phyloP scores from a whole-genome alignment of 2,888 invertebrate genomes.

The Leptopilina drosophilae region DNA sequence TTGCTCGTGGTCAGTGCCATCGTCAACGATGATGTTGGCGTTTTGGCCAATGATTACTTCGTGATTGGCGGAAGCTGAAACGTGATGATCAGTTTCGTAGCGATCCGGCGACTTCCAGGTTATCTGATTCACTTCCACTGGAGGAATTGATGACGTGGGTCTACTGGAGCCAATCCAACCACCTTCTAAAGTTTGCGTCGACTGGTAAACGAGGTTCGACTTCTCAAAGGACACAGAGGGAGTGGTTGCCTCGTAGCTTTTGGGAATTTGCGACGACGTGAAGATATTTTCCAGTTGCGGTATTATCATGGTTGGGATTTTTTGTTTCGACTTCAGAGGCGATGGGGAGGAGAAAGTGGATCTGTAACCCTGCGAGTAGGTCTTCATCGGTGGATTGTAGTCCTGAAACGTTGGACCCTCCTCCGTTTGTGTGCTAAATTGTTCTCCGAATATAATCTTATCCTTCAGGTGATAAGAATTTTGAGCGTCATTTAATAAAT shows the following conservation, averaged over 20 bases:
- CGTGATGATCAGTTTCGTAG: conserved; percentile 62
- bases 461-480: conserved; percentile 36
- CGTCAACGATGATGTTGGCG: conserved; percentile 69
- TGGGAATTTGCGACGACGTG: conserved; percentile 49
- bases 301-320: conserved; percentile 18
- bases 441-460: conserved; percentile 45
- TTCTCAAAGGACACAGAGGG: conserved; percentile 80
- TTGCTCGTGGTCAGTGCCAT: conserved; percentile 63
- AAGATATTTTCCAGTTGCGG: conserved; percentile 61
- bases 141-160: conserved; percentile 50
- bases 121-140: conserved; percentile 64
- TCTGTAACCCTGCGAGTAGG: conserved; percentile 51
- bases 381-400: conserved; percentile 55
- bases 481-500: conserved; percentile 54
- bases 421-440: conserved; percentile 65
- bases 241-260: conserved; percentile 59
- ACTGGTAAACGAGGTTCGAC: conserved; percentile 83
- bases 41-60: conserved; percentile 67
- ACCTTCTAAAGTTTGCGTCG: conserved; percentile 73
- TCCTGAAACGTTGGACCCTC: conserved; percentile 68
- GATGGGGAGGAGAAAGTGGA: conserved; percentile 12
- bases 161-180: conserved; percentile 61
- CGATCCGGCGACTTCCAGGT: conserved; percentile 55
- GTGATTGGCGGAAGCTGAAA: conserved; percentile 65
- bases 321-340: neutral